These are phyloP conservation scores for Petrophora chlorosata DNA, from an alignment of 2,888 invertebrate genomes.

Conservation along the genomic window DNA sequence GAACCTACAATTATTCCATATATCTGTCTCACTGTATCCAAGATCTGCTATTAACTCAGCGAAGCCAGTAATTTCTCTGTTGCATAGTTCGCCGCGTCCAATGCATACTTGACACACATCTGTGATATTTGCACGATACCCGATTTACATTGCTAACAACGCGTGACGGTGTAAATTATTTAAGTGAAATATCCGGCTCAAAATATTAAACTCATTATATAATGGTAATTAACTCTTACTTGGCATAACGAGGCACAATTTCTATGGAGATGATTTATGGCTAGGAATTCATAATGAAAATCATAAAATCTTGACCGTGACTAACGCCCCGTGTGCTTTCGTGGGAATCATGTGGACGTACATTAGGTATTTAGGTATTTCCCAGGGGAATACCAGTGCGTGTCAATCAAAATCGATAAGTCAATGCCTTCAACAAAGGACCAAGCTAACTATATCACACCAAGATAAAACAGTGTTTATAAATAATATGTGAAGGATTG, in stretches of 20 bases:
- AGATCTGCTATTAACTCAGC: constrained; percentile 26
- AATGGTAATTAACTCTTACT: constrained; percentile 20
- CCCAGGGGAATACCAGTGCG: constrained; percentile 39
- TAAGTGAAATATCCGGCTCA: constrained; percentile 30
- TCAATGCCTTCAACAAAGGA: constrained; percentile 15
- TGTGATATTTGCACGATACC: constrained; percentile 25
- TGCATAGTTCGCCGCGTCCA: constrained; percentile 33
- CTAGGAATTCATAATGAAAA: constrained; percentile 1
- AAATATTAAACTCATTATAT: constrained; percentile 13
- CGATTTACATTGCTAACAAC: constrained; percentile 20
- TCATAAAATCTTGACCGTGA: not conserved
- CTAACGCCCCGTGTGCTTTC: no score
- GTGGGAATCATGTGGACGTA: no score
- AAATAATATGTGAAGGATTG: no score
- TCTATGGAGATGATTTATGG: not conserved
- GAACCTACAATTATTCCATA: constrained; percentile 1
- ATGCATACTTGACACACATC: constrained; percentile 40
- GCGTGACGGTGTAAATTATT: constrained; percentile 22
- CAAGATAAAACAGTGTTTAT: no score
- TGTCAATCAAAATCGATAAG: constrained; percentile 25
- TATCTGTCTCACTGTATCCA: constrained; percentile 4
- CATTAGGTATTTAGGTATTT: constrained; percentile 17
- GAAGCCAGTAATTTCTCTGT: constrained; percentile 42
- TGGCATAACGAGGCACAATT: constrained; percentile 3
- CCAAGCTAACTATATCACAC: no score